These are phyloP conservation scores for Danio kyathit DNA, from an alignment of 2,797 vertebrate genomes.

Conservation along the genomic window DNA sequence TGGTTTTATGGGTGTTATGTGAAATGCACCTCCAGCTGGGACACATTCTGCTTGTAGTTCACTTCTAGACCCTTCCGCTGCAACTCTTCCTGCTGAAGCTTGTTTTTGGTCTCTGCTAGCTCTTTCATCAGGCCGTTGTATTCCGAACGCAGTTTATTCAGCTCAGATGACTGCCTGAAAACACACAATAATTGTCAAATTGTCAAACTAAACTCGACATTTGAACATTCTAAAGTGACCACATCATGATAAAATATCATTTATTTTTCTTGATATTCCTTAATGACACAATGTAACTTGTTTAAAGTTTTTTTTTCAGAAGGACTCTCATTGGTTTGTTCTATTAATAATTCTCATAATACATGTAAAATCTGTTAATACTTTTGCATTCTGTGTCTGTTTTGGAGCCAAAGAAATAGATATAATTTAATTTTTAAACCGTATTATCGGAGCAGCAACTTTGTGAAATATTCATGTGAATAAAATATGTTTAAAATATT, in stretches of 20 bases:
- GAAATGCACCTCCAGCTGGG: constrained; percentile 81
- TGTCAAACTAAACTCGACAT: not conserved
- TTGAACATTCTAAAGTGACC: not conserved
- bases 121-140: constrained; percentile 90
- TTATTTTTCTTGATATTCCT: not conserved
- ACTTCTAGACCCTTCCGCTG: constrained; percentile 95
- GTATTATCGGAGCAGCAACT: too few relatives aligned
- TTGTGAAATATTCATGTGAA: too few relatives aligned
- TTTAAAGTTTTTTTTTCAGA: not conserved
- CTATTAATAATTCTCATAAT: not conserved
- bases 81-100: constrained; percentile 94
- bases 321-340: not conserved
- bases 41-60: constrained; percentile 86
- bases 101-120: constrained; percentile 89
- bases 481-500: too few relatives aligned
- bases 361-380: too few relatives aligned
- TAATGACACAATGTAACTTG: not conserved
- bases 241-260: not conserved
- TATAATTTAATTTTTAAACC: too few relatives aligned
- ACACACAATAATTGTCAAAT: not conserved
- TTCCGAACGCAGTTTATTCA: constrained; percentile 94
- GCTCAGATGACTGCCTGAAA: constrained; percentile 91
- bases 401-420: too few relatives aligned
- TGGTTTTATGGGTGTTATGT: not conserved
- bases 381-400: too few relatives aligned